phyloP scores from a whole-genome alignment of 2,113 vertebrate species.

The Onychorhynchus coronatus region DNA sequence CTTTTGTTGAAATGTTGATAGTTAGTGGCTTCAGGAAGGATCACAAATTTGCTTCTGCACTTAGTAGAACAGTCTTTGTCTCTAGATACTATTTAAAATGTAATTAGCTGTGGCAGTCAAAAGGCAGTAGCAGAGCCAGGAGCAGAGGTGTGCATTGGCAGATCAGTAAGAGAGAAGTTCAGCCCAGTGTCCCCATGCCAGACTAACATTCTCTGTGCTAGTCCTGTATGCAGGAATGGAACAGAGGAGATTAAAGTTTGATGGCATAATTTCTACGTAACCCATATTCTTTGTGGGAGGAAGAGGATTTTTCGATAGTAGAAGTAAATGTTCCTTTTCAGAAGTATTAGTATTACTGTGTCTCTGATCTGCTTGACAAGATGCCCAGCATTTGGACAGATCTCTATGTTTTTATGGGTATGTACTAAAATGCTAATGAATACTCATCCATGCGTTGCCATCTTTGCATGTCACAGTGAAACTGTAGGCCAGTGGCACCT shows the following conservation, averaged over 20 bases:
- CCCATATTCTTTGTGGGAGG: neutral
- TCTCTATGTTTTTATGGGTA: neutral
- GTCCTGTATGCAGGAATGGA: neutral
- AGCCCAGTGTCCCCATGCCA: neutral
- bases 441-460: neutral
- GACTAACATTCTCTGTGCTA: neutral
- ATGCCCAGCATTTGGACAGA: neutral
- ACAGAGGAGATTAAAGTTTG: slow-evolving; percentile 17
- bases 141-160: neutral
- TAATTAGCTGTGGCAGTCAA: neutral
- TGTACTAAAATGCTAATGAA: neutral
- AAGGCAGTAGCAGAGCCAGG: neutral
- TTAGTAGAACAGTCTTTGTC: neutral
- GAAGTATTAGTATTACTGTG: neutral
- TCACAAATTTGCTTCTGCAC: neutral
- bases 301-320: neutral
- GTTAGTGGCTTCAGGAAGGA: neutral
- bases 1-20: neutral
- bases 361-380: neutral
- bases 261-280: neutral
- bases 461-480: neutral
- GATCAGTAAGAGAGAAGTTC: neutral
- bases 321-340: neutral
- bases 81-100: neutral
- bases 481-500: neutral